Evolutionary conservation across 1,140 invertebrate species (phyloP).

Genomic region (Hypsibius dujardini): DNA sequence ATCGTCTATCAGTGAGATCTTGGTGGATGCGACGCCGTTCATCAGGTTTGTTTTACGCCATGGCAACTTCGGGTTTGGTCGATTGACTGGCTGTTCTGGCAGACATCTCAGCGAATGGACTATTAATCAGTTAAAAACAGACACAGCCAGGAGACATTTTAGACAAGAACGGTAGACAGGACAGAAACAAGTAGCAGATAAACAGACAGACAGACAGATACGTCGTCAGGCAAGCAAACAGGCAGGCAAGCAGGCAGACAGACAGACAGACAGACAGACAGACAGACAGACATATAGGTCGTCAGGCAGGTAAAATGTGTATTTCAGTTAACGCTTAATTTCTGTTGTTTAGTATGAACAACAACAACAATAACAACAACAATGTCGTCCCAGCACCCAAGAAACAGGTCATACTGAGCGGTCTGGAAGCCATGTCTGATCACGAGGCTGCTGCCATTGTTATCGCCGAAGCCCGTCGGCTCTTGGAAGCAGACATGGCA

Average conservation of each 20-base stretch:
- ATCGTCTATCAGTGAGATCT: constrained; percentile 50
- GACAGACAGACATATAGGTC: background rate
- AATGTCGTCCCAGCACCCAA: constrained; percentile 47
- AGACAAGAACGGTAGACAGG: background rate
- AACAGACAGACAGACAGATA: no score
- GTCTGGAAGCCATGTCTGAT: constrained; percentile 57
- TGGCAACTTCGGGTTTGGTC: background rate
- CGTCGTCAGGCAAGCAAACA: no score
- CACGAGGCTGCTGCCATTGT: constrained; percentile 59
- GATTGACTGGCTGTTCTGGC: constrained; percentile 31
- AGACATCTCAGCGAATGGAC: constrained; percentile 30
- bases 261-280: background rate
- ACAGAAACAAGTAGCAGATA: no score
- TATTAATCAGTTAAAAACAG: constrained; percentile 16
- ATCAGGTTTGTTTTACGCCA: constrained; percentile 29
- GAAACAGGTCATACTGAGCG: constrained; percentile 59
- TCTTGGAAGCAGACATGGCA: constrained; percentile 31
- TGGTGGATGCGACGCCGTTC: constrained; percentile 62
- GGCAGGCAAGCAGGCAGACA: no score
- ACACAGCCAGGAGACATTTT: constrained; percentile 2
- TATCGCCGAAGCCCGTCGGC: constrained; percentile 52
- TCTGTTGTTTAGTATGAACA: constrained; percentile 33
- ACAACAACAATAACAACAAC: constrained; percentile 31
- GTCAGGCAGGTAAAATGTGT: constrained; percentile 11
- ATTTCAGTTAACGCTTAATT: constrained; percentile 20